A percentile compares a stretch with the other conserved stretches of the same genome.
Conservation (phyloP, 2,113 vertebrate species). For the Menidia beryllina region DNA sequence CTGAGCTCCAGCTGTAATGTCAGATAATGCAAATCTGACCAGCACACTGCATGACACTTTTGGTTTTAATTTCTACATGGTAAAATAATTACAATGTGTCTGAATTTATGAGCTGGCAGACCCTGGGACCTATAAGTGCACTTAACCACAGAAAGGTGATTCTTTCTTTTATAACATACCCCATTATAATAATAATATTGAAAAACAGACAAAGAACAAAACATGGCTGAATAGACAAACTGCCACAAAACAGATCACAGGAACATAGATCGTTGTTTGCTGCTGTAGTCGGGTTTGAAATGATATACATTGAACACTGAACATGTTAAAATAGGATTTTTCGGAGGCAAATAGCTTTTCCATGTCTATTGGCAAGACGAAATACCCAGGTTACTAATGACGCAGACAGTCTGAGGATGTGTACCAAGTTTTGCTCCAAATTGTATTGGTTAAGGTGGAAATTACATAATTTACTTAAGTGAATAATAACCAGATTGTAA, state of each 20-base stretch:
- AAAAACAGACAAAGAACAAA: too few species aligned
- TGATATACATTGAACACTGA: too few species aligned
- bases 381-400: not conserved
- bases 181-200: too few species aligned
- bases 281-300: too few species aligned
- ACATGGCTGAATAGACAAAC: too few species aligned
- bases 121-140: not conserved
- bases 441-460: too few species aligned
- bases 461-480: not conserved
- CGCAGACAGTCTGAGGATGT: not conserved
- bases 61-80: not conserved
- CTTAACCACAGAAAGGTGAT: not conserved
- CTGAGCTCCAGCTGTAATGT: not conserved
- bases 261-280: too few species aligned
- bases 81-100: not conserved
- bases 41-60: not conserved
- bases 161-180: too few species aligned
- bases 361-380: too few species aligned
- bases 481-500: not conserved
- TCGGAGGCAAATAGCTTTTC: too few species aligned
- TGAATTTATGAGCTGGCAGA: not conserved
- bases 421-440: not conserved
- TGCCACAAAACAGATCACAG: not conserved
- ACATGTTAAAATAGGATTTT: too few species aligned
- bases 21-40: not conserved